Evolutionary conservation across 2,888 invertebrate genomes (phyloP), one percentile per base, ranked within the genome.

Genomic region (Tupiocoris notatus): DNA sequence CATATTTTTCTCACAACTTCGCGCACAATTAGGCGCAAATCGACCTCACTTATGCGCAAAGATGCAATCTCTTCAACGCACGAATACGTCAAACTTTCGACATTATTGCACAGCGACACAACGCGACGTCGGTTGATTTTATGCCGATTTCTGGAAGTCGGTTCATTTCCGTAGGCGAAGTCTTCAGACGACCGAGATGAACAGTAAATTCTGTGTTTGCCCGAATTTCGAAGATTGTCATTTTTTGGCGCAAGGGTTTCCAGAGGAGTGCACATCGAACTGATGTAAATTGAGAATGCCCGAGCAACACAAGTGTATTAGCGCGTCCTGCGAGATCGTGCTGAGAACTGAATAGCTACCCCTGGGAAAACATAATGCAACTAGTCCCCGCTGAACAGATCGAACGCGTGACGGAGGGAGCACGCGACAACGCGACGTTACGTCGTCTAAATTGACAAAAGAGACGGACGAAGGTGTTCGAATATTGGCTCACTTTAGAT

Each of bases 1-100:
- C 39, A 39, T 39, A 39, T 3, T 7, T 39, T 39, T 39, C 12
- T 39, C 6, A 39, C 39, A 39, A 39, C 39, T 39, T 39, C 39
- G 39, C 12, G 6, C 39, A 39, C 39, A 39, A 39, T 39, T 12
- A 7, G 3, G 3, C 65, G 65, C 65, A 65, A 24, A 25, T 65
- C 65, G 39, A 65, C 39, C 25, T 65, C 65, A 25, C 65, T 65
- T 20, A 65, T 65, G 23, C 25, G 65, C 39, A 65, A 25, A 3
- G 39, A 39, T 7, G 39, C 39, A 39, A 39, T 39, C 12, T 39
- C 39, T 39, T 39, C 39, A 3, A 39, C 12, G 39, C 39, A 39
- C 6, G 39, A 39, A 12, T 39, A 39, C 39, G 39, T 39, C 39
- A 39, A 12, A 39, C 39, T 3, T 39, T 39, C 39, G 39, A 39